Evolutionary conservation across 2,113 vertebrate species (phyloP), one percentile per base, ranked within the genome.

Genomic region (Gallinago jamesoni): DNA sequence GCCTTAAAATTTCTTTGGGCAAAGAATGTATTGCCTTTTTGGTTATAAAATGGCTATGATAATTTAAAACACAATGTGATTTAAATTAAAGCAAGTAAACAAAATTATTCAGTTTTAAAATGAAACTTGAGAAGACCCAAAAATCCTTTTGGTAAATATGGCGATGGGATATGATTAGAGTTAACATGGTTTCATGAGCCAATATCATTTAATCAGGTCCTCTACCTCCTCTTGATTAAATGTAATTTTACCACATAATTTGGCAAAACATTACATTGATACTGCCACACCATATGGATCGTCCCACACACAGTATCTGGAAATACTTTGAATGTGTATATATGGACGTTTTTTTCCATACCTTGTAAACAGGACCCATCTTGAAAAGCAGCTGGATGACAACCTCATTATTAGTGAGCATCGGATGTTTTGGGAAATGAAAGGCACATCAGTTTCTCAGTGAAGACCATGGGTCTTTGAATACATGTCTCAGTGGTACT

Each of bases 291-390:
- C 4, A 37, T 37, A 64, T 30, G 22, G 14, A 37, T 45, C 78
- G 19, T 50, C 25, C 4, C 10, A 19, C 19, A 50, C 19, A 37
- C 4, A 4, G 30, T 43, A 4, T 35, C 25, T 69, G 52, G 30
- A 91, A 84, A 69, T 31, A 50, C 10, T 59, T 37, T 28, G 22
- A 56, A 28, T 23, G 14, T 43, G 17, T 56, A 37, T 28, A 19
- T 25, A 68, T 6, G 15, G 23, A n/a, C 0, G 0, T 27, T 57
- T 76, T 69, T 84, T 74, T 69, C 30, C n/a, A 41, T 21, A 63
- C 22, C 7, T 35, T 63, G n/a, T 41, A 59, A 87, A 67, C 17
- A 60, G 30, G 63, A 60, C 53, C 35, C 8, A 47, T 74, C 39
- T 22, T 66, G 41, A 74, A 66, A 87, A 87, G 21, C 2, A 56